A percentile compares a stretch with the other conserved stretches of the same genome.
phyloP scores from a whole-genome alignment of 2,888 invertebrate species.

The Prosapia bicincta region DNA sequence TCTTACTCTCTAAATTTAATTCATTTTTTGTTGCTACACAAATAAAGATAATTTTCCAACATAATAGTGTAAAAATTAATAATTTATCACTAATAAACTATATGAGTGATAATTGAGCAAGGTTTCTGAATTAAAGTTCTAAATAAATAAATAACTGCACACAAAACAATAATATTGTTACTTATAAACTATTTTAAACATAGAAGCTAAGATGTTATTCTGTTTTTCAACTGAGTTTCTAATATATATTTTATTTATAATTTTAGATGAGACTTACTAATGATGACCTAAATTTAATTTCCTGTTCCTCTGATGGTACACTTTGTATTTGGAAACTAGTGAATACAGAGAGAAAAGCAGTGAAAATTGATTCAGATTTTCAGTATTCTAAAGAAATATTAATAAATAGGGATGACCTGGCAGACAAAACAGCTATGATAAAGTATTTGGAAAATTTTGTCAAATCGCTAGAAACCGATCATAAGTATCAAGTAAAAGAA shows the following conservation, averaged over 20 bases:
- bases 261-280: conserved; percentile 63
- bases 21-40: too few relatives aligned
- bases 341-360: conserved; percentile 67
- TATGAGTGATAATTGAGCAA: too few relatives aligned
- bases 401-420: conserved; percentile 54
- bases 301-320: conserved; percentile 72
- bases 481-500: conserved; percentile 79
- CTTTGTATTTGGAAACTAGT: conserved; percentile 82
- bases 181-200: too few relatives aligned
- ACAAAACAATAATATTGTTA: too few relatives aligned
- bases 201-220: background rate
- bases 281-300: conserved; percentile 73
- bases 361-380: conserved; percentile 68
- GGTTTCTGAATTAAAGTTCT: too few relatives aligned
- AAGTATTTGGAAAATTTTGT: conserved; percentile 66
- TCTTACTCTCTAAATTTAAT: too few relatives aligned
- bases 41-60: too few relatives aligned
- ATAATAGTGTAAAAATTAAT: too few relatives aligned
- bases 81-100: too few relatives aligned
- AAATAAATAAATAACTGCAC: too few relatives aligned
- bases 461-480: conserved; percentile 82
- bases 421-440: conserved; percentile 72
- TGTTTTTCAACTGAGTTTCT: too few relatives aligned
- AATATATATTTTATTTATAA: conserved; percentile 3
- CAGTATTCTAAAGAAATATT: conserved; percentile 64